Percentiles rank a stretch among this genome's conserved stretches.
phyloP scores from a whole-genome alignment of 1,140 invertebrate genomes.

The Trichonephila inaurata region DNA sequence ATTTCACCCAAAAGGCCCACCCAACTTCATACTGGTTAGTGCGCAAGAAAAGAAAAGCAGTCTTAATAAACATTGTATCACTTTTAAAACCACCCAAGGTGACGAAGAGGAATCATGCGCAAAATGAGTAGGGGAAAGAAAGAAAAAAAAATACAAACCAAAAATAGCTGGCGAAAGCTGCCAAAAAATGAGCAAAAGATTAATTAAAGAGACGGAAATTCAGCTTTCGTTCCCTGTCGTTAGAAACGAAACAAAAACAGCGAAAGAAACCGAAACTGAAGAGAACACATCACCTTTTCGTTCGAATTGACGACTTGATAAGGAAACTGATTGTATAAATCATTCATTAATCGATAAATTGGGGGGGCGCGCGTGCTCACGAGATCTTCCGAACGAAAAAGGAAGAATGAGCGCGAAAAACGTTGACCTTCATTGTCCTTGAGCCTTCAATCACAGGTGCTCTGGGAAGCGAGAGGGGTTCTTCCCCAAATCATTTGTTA shows the following conservation, averaged over 20 bases:
- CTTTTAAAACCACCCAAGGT: no score
- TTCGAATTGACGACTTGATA: background rate
- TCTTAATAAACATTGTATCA: no score
- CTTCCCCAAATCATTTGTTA: background rate
- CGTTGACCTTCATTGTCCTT: slow-evolving; percentile 73
- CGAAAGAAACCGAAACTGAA: background rate
- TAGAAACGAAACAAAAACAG: background rate
- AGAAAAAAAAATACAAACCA: no score
- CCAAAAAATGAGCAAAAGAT: background rate
- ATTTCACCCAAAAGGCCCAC: no score
- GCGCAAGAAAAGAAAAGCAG: no score
- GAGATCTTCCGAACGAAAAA: background rate
- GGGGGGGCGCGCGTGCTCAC: background rate
- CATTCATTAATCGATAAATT: background rate
- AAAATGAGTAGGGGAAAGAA: no score
- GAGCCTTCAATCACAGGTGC: slow-evolving; percentile 45
- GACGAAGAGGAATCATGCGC: no score
- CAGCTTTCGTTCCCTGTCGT: background rate
- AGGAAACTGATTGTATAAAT: slow-evolving; percentile 2
- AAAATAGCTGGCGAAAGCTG: background rate
- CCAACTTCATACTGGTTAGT: no score
- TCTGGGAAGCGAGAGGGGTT: background rate
- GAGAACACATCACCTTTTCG: background rate
- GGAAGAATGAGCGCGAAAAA: background rate
- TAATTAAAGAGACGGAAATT: background rate